Evolutionary conservation across 2,888 invertebrate genomes (phyloP), one percentile per base, ranked within the genome.

Genomic region (Lasioglossum villosulum): DNA sequence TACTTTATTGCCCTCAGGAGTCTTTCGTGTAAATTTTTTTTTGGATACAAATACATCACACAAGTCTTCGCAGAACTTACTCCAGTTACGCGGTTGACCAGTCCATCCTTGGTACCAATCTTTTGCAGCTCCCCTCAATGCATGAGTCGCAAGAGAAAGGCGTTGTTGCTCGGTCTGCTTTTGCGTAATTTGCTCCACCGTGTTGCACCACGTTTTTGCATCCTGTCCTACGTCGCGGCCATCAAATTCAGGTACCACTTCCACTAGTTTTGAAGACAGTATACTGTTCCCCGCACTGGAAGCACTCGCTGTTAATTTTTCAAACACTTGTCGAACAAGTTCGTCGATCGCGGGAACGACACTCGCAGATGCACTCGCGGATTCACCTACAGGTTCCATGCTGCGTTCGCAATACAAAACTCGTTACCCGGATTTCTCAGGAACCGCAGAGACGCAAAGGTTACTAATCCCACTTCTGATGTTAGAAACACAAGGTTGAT

Each of bases 41-140:
- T 68, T 1, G 70, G 70, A 37, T 2, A 59, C 72, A 0, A 78
- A 78, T 8, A 78, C 73, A 0, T 72, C 30, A 34, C 73, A 78
- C 14, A 78, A 4, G 3, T 78, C 72, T 0, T 78, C 30, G 12
- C 59, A 12, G 42, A 78, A 78, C 23, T 59, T 78, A 1, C 19
- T 37, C 68, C 76, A 77, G 4, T 6, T 70, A n/a, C 68, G 68
- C 1, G 68, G 76, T 34, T 52, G 52, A 52, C 23, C 52, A 6
- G 52, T 52, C 52, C 52, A 52, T 23, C 23, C 6, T 52, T 52
- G 52, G 23, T 52, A 52, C 23, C 52, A 52, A 6, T 52, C 52
- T 6, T 52, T 52, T 6, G 52, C 52, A 23, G 19, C 23, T 23
- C 23, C 52, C 6, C 52, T 23, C 6, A 52, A 52, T 3, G 52